Evolutionary conservation across 2,797 vertebrate genomes (phyloP).

Genomic region (Staurois parvus): DNA sequence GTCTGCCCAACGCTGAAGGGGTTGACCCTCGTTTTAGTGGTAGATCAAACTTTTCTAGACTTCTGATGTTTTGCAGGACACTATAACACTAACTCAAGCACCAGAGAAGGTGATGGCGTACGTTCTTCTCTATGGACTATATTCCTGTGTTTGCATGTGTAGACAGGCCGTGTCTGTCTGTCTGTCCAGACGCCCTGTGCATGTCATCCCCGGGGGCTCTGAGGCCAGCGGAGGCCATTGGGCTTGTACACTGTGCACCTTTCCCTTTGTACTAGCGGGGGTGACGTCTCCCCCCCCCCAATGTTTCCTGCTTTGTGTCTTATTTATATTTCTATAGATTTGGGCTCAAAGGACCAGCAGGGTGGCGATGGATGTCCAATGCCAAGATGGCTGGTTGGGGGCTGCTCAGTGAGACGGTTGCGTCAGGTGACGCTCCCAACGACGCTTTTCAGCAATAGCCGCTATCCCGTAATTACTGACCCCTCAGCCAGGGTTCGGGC

Average conservation of each 20-base stretch:
- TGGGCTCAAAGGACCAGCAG: too few species aligned
- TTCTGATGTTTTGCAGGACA: conserved; percentile 74
- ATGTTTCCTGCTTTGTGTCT: too few species aligned
- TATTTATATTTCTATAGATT: conserved; percentile 10
- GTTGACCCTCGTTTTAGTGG: conserved; percentile 70
- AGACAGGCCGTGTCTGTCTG: conserved; percentile 70
- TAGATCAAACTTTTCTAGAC: conserved; percentile 72
- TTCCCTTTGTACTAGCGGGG: neutral
- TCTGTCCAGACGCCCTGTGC: conserved; percentile 28
- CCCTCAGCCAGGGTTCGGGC: too few species aligned
- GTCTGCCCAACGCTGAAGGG: conserved; percentile 53
- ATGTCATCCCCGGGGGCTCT: conserved; percentile 26
- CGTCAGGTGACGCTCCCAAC: too few species aligned
- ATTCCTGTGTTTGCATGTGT: conserved; percentile 81
- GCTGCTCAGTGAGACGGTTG: too few species aligned
- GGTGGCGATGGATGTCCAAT: too few species aligned
- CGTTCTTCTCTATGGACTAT: conserved; percentile 67
- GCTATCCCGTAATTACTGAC: too few species aligned
- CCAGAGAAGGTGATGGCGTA: conserved; percentile 53
- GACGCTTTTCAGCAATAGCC: too few species aligned
- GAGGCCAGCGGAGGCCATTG: too few species aligned
- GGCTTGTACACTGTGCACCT: neutral
- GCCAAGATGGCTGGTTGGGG: too few species aligned
- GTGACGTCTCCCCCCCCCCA: neutral
- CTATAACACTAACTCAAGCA: conserved; percentile 65